Percentiles rank a stretch among this genome's conserved stretches.
Evolutionary conservation across 64 coral and sea anemone species (phyloP).

Genomic region (Actinia equina): DNA sequence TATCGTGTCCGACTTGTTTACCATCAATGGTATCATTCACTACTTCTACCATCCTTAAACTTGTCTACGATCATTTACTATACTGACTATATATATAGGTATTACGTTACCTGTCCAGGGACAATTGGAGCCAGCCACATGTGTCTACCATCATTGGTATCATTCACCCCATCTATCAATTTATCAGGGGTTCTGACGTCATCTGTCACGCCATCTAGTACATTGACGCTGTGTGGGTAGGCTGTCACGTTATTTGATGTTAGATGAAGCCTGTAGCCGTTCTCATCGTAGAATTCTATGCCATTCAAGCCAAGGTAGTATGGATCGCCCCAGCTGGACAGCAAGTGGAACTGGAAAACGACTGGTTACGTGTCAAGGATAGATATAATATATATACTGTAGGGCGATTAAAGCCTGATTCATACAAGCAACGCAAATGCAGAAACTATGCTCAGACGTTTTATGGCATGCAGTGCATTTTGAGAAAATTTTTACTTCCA

Average conservation of each 20-base stretch:
- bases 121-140: slow-evolving; percentile 97
- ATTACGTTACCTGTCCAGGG: slow-evolving; percentile 72
- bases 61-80: too few relatives aligned
- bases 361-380: slow-evolving; percentile 44
- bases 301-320: slow-evolving; percentile 96
- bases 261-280: slow-evolving; percentile 75
- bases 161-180: slow-evolving; percentile 84
- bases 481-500: too few relatives aligned
- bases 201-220: slow-evolving; percentile 87
- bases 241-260: slow-evolving; percentile 79
- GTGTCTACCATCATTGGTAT: slow-evolving; percentile 87
- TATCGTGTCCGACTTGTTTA: slow-evolving; percentile 89
- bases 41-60: slow-evolving; percentile 79
- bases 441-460: too few relatives aligned
- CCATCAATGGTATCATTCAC: slow-evolving; percentile 90
- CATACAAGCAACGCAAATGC: too few relatives aligned
- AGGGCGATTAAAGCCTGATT: too few relatives aligned
- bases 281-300: slow-evolving; percentile 86
- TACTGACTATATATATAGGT: too few relatives aligned
- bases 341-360: slow-evolving; percentile 89
- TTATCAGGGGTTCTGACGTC: slow-evolving; percentile 97
- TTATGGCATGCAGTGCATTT: too few relatives aligned
- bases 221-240: slow-evolving; percentile 94
- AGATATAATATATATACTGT: too few relatives aligned
- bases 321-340: slow-evolving; percentile 93